Evolutionary conservation across 2,888 invertebrate species (phyloP).

Genomic region (Lumbricus terrestris): DNA sequence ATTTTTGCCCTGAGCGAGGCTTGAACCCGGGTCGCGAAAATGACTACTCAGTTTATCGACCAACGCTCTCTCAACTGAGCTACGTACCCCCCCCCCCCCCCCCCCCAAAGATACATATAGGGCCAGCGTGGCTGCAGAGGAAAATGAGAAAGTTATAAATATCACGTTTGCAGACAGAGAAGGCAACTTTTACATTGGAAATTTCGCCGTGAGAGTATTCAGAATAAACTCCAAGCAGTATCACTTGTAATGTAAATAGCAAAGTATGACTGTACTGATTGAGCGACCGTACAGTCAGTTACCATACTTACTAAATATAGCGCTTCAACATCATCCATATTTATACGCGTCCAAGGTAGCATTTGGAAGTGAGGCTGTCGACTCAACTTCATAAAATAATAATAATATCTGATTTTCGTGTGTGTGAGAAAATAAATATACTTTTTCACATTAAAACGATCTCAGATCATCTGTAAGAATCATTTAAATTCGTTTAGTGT

Average conservation of each 20-base stretch:
- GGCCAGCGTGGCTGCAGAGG: too few species aligned
- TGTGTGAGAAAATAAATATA: neutral
- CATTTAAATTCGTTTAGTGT: neutral
- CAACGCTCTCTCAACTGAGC: too few species aligned
- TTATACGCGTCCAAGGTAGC: neutral
- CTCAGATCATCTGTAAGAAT: neutral
- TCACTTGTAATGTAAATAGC: too few species aligned
- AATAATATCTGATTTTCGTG: neutral
- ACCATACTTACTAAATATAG: neutral
- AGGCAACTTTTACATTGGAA: too few species aligned
- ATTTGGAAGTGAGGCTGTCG: neutral
- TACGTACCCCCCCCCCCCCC: too few species aligned
- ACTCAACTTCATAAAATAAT: neutral
- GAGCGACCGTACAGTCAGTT: neutral
- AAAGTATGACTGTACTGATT: too few species aligned
- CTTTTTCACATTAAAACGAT: neutral
- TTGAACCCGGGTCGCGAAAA: too few species aligned
- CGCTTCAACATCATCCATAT: neutral
- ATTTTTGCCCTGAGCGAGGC: too few species aligned
- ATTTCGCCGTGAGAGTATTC: neutral
- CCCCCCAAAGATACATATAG: too few species aligned
- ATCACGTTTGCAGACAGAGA: too few species aligned
- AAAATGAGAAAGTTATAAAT: too few species aligned
- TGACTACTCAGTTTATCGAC: too few species aligned
- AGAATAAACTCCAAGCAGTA: neutral